Evolutionary conservation across 2,797 vertebrate genomes (phyloP), one percentile per base, ranked within the genome.

Genomic region (Heteromormyrus szaboi): DNA sequence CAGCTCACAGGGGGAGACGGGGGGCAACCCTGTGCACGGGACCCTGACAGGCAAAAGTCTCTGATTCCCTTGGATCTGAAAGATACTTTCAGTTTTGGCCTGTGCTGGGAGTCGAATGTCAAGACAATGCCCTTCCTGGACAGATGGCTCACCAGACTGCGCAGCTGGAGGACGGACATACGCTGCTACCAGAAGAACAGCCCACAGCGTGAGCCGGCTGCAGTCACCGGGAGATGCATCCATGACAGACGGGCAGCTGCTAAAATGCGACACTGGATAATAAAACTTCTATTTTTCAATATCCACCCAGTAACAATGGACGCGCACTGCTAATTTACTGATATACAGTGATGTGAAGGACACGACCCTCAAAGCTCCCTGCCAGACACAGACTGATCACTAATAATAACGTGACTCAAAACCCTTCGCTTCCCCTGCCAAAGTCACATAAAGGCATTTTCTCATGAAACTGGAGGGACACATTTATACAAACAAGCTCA

Each of bases 91-190:
- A 76, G 33, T 41, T 76, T 76, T 44, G 68, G 33, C 68, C 37
- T 19, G 68, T 41, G 68, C 68, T 41, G 68, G 68, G 37, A 41
- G 68, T 17, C 33, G 68, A 76, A 76, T 76, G 37, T 37, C 68
- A 76, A 41, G 68, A 76, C 68, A 76, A 76, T 76, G 68, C 68
- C 68, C 68, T 76, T 76, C 68, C 68, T 41, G 68, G 37, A 76
- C 68, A 41, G 68, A 41, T 44, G 68, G 37, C 37, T 6, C 5
- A 6, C 33, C 68, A 76, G 68, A 76, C 68, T 19, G 37, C 17
- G 68, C 68, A 76, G 33, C 33, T 76, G 68, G 14, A 76, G 2
- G 1, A 41, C 14, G 17, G 17, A 19, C 68, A 76, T 41, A 7
- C 37, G 5, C 68, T 7, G 68, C 37, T 41, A 19, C 14, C 25